Conservation (phyloP, 2,888 invertebrate species). For the Polyommatus iphigenia region DNA sequence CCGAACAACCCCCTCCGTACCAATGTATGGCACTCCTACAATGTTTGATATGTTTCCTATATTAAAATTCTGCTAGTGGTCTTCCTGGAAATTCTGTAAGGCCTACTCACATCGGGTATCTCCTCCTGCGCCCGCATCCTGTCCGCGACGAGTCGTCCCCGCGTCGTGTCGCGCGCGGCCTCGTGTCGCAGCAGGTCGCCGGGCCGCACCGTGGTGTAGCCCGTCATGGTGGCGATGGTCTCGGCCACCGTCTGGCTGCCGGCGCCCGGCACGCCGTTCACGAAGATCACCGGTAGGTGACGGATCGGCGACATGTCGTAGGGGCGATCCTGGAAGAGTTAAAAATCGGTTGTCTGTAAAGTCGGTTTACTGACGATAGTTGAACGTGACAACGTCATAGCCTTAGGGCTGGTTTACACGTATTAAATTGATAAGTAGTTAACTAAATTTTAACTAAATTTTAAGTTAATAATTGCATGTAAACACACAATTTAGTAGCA, state of each 20-base stretch:
- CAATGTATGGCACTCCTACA: too few relatives aligned
- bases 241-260: slow-evolving; percentile 74
- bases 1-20: too few relatives aligned
- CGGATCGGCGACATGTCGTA: slow-evolving; percentile 74
- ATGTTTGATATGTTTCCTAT: too few relatives aligned
- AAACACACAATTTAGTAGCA: too few relatives aligned
- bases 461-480: too few relatives aligned
- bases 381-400: too few relatives aligned
- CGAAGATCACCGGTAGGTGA: slow-evolving; percentile 72
- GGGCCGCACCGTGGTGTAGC: slow-evolving; percentile 70
- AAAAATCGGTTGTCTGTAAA: too few relatives aligned
- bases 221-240: slow-evolving; percentile 70
- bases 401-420: too few relatives aligned
- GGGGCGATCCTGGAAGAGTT: slow-evolving; percentile 46
- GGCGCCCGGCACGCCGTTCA: slow-evolving; percentile 75
- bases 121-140: slow-evolving; percentile 66
- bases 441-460: too few relatives aligned
- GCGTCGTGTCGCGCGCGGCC: slow-evolving; percentile 69
- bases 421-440: too few relatives aligned
- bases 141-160: slow-evolving; percentile 73
- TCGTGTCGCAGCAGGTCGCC: slow-evolving; percentile 73
- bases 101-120: slow-evolving; percentile 61
- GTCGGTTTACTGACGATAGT: too few relatives aligned
- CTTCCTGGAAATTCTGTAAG: neutral
- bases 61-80: too few relatives aligned